A percentile compares a stretch with the other conserved stretches of the same genome.
Evolutionary conservation across 2,797 vertebrate species (phyloP).

Genomic region (Eulemur rubriventer): DNA sequence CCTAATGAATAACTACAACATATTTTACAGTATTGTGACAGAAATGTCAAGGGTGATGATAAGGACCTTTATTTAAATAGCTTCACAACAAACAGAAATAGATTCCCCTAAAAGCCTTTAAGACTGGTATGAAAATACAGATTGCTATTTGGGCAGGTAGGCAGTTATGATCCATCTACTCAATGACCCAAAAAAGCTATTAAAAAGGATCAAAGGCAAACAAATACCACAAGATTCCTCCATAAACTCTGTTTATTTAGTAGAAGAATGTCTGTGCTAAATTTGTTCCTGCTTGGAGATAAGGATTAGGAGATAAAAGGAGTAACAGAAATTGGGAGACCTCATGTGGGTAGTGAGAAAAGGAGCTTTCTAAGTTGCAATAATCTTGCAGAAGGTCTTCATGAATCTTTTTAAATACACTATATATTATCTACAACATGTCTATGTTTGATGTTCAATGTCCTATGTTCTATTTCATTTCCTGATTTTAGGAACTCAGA

Average conservation of each 20-base stretch:
- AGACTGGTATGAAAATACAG: not conserved
- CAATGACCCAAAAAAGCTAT: not conserved
- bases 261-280: not conserved
- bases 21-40: not conserved
- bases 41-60: not conserved
- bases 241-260: not conserved
- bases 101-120: not conserved
- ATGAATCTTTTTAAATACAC: not conserved
- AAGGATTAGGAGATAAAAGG: not conserved
- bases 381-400: not conserved
- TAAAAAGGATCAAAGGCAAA: slow-evolving; percentile 1
- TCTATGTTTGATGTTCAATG: not conserved
- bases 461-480: not conserved
- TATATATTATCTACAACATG: not conserved
- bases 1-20: not conserved
- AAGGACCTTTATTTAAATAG: not conserved
- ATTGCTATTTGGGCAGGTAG: not conserved
- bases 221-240: not conserved
- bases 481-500: not conserved
- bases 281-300: not conserved
- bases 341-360: not conserved
- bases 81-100: not conserved
- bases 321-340: not conserved
- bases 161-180: not conserved
- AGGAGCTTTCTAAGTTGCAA: not conserved